These are phyloP conservation scores for Ramphastos sulfuratus DNA, from an alignment of 2,113 vertebrate genomes.

Conservation along the genomic window DNA sequence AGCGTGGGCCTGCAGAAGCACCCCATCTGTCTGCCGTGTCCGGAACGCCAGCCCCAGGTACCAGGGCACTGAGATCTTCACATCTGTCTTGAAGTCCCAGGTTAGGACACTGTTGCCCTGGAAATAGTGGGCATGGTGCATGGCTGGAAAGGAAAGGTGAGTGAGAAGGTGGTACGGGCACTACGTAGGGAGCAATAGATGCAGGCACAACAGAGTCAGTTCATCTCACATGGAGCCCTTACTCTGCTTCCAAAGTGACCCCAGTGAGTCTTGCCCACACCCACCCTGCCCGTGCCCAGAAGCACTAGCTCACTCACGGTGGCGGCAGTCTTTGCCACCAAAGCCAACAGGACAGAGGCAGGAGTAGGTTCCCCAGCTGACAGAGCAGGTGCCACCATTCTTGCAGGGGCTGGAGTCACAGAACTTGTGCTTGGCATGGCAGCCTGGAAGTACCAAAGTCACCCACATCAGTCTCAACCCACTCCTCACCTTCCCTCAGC, in stretches of 20 bases:
- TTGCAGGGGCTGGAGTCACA: slow-evolving; percentile 94
- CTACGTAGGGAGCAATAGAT: not conserved
- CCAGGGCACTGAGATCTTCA: slow-evolving; percentile 93
- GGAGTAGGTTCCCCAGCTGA: slow-evolving; percentile 93
- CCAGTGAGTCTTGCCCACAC: not conserved
- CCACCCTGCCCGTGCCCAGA: not conserved
- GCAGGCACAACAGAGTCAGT: not conserved
- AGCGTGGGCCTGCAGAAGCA: slow-evolving; percentile 90
- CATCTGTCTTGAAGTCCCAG: slow-evolving; percentile 94
- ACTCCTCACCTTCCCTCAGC: not conserved
- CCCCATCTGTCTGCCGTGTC: slow-evolving; percentile 84
- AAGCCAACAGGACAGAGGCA: slow-evolving; percentile 95
- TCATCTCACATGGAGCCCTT: not conserved
- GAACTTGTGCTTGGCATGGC: slow-evolving; percentile 90
- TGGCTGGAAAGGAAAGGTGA: slow-evolving; percentile 76
- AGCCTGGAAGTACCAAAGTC: slow-evolving; percentile 77
- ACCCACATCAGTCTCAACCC: not conserved
- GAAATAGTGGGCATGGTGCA: slow-evolving; percentile 93
- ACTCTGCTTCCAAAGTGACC: not conserved
- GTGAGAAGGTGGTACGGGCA: slow-evolving; percentile 4
- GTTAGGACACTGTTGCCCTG: slow-evolving; percentile 88
- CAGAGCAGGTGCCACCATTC: slow-evolving; percentile 89
- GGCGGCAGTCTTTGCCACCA: slow-evolving; percentile 94
- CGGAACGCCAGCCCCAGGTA: slow-evolving; percentile 94
- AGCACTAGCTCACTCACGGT: slow-evolving; percentile 78